Base-by-base conservation (phyloP, 2,888 invertebrate genomes). In the Dicranocentrus wangi region DNA sequence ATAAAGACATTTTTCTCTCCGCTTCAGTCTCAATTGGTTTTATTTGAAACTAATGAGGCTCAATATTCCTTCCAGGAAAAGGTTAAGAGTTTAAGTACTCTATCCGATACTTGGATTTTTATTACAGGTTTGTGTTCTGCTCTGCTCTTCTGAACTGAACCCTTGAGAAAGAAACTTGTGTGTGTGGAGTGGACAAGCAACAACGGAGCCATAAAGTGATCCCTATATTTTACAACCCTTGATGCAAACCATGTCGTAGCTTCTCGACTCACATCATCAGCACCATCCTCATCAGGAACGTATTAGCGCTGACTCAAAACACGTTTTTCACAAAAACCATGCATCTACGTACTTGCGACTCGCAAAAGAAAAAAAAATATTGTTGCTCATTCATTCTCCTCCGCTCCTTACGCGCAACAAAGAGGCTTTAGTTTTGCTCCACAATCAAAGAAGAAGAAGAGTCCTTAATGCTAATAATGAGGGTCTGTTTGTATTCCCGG, bases 31-130 rank as follows among this genome's bases (percentile, higher is more conserved):
- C 32, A 55, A 55, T 75, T 23, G 66, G 55, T 75, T 77, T 77
- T 77, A 70, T 77, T 77, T 42, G 77, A 77, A 77, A 70, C 77
- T 77, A 77, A 77, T 77, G 77, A 77, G 77, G 32, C 77, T 77
- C 77, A 77, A 63, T n/a, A n/a, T 51, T 77, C 77, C 77, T 77
- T 77, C 70, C 77, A 28, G 77, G 77, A 77, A 77, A 61, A 77
- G 77, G 69, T 77, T 77, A 76, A 77, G 47, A 77, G 77, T 70
- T 77, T 77, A 77, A 77, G 77, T 77, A 70, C 77, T 77, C 70
- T 60, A 60, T 61, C 70, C 70, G 42, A 61, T n/a, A n/a, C 76
- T 32, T 53, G 15, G 10, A 77, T 60, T 77, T n/a, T 77, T 77
- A 77, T 77, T 77, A 58, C 43, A 66, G 75, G 73, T 61, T 72